Evolutionary conservation across 2,113 vertebrate genomes (phyloP).

Genomic region (Donacobius atricapilla): DNA sequence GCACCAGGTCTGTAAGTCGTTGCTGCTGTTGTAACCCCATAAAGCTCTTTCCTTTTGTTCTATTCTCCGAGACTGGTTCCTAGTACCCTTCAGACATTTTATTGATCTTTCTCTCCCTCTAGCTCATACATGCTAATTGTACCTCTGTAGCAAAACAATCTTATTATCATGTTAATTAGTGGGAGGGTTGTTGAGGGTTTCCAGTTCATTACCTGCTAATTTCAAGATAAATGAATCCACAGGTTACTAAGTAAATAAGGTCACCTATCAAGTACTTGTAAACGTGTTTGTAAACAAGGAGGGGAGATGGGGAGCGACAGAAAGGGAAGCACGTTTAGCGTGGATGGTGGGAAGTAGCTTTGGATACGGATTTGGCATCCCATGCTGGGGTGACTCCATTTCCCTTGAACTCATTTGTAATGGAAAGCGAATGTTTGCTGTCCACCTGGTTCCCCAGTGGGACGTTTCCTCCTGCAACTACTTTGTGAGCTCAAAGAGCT

Average conservation of each 20-base stretch:
- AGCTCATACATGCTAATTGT: slow-evolving; percentile 82
- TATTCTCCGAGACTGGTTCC: slow-evolving; percentile 54
- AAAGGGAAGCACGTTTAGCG: slow-evolving; percentile 61
- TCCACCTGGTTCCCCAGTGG: slow-evolving; percentile 83
- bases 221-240: slow-evolving; percentile 88
- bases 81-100: slow-evolving; percentile 76
- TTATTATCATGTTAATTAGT: slow-evolving; percentile 89
- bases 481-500: slow-evolving; percentile 73
- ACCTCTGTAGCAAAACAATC: slow-evolving; percentile 83
- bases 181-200: slow-evolving; percentile 85
- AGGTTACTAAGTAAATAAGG: slow-evolving; percentile 86
- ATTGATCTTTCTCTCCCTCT: slow-evolving; percentile 77
- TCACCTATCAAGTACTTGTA: slow-evolving; percentile 84
- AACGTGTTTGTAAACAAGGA: slow-evolving; percentile 89
- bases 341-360: slow-evolving; percentile 65
- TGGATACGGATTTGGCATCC: slow-evolving; percentile 60
- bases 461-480: slow-evolving; percentile 68
- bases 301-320: slow-evolving; percentile 58
- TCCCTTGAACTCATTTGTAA: slow-evolving; percentile 84
- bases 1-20: not conserved
- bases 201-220: slow-evolving; percentile 88
- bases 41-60: slow-evolving; percentile 71
- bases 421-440: slow-evolving; percentile 79
- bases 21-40: slow-evolving; percentile 38
- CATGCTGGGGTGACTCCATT: slow-evolving; percentile 77